Conservation (phyloP, 1,140 invertebrate genomes). For the Lasioglossum albipes region DNA sequence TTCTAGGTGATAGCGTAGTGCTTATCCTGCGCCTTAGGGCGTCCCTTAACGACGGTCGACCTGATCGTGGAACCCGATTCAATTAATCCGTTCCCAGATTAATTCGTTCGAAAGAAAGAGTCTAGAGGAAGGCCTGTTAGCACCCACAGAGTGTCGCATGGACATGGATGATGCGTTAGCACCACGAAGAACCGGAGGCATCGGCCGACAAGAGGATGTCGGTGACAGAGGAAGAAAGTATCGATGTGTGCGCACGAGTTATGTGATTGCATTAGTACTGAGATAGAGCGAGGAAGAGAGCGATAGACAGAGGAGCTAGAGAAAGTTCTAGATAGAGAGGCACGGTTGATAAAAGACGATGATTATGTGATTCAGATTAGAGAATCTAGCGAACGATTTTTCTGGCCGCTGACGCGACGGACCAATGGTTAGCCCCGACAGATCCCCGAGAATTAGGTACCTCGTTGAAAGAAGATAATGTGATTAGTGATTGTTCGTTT, state of each 20-base stretch:
- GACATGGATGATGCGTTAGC: slow-evolving; percentile 15
- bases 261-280: slow-evolving; percentile 34
- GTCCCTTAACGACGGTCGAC: slow-evolving; percentile 72
- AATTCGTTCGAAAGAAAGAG: slow-evolving; percentile 1
- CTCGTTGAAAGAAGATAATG: slow-evolving; percentile 6
- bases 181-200: slow-evolving; percentile 19
- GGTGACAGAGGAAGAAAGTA: slow-evolving; percentile 20
- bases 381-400: background rate
- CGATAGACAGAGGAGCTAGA: too few relatives aligned
- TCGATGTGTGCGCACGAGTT: slow-evolving; percentile 30
- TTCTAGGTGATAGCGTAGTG: slow-evolving; percentile 78
- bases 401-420: background rate
- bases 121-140: slow-evolving; percentile 36
- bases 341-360: background rate
- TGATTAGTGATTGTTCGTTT: slow-evolving; percentile 29
- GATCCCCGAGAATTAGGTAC: slow-evolving; percentile 1
- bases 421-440: slow-evolving; percentile 29
- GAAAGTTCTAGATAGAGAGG: too few relatives aligned
- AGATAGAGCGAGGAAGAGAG: too few relatives aligned
- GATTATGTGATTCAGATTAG: slow-evolving; percentile 13
- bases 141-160: slow-evolving; percentile 6
- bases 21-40: slow-evolving; percentile 77
- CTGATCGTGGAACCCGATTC: slow-evolving; percentile 69
- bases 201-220: background rate
- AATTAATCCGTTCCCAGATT: slow-evolving; percentile 12